Percentiles rank a stretch among this genome's conserved stretches.
Evolutionary conservation across 2,888 invertebrate genomes (phyloP).

Genomic region (Tryphoninae sp.): DNA sequence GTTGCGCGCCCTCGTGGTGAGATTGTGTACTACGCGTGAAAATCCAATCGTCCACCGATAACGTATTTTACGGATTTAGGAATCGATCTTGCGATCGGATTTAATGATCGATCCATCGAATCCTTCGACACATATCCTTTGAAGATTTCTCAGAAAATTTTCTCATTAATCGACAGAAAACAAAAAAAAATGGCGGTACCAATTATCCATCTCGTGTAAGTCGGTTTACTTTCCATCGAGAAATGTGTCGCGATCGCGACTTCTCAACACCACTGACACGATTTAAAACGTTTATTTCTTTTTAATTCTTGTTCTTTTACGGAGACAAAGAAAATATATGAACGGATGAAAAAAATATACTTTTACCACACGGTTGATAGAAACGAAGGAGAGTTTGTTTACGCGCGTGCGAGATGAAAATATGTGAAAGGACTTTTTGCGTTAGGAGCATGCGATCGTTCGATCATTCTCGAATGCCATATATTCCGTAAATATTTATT

Average conservation of each 20-base stretch:
- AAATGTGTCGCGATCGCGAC: constrained; percentile 28
- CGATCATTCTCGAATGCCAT: constrained; percentile 39
- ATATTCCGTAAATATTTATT: constrained; percentile 5
- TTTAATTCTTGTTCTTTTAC: neutral
- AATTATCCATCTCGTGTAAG: constrained; percentile 22
- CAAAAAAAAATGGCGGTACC: neutral
- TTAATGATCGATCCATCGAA: neutral
- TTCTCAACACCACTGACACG: constrained; percentile 34
- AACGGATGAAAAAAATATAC: constrained; percentile 7
- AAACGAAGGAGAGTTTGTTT: constrained; percentile 8
- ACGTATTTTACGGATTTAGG: constrained; percentile 11
- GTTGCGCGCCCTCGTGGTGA: constrained; percentile 48
- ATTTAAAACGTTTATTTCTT: constrained; percentile 3
- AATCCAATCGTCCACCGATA: constrained; percentile 21
- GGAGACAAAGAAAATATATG: neutral
- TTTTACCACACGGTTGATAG: constrained; percentile 17
- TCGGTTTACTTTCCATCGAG: constrained; percentile 30
- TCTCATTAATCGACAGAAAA: too few relatives aligned
- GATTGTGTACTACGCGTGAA: constrained; percentile 63
- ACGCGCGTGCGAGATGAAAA: constrained; percentile 32
- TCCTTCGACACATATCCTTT: constrained; percentile 7
- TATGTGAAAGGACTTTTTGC: constrained; percentile 40
- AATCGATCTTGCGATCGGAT: constrained; percentile 10
- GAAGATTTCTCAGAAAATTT: neutral
- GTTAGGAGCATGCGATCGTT: constrained; percentile 24